Evolutionary conservation across 2,797 vertebrate genomes (phyloP).

Genomic region (Linurgus olivaceus): DNA sequence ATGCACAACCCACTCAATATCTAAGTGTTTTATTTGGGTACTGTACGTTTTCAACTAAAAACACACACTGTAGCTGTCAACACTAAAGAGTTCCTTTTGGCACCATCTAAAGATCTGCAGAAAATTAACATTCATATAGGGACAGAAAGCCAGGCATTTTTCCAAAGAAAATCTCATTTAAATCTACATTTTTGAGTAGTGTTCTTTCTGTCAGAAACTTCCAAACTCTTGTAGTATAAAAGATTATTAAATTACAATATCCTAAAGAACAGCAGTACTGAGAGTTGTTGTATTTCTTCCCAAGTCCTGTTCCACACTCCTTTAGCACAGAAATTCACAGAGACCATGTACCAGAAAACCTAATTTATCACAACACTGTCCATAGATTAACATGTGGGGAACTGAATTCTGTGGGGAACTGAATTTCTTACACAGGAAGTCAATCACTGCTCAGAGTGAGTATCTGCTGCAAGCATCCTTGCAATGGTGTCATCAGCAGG

Average conservation of each 20-base stretch:
- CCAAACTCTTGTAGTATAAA: neutral
- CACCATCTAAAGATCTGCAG: neutral
- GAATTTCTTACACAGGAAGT: neutral
- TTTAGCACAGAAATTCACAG: neutral
- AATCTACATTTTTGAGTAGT: neutral
- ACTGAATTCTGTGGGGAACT: rapidly evolving
- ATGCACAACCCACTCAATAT: neutral
- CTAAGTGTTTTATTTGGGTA: neutral
- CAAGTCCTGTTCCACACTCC: neutral
- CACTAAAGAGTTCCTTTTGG: neutral
- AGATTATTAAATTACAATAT: neutral
- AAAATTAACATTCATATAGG: neutral
- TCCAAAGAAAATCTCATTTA: neutral
- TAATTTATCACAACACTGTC: neutral
- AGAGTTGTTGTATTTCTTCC: neutral
- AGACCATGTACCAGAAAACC: neutral
- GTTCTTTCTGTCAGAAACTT: neutral
- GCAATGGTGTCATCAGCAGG: neutral
- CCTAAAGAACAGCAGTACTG: neutral
- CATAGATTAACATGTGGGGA: rapidly evolving
- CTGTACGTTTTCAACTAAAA: neutral
- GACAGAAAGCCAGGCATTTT: neutral
- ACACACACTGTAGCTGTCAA: neutral
- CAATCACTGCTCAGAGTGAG: neutral
- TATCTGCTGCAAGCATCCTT: neutral